phyloP scores from a whole-genome alignment of 1,140 invertebrate species.

The Eumeta japonica region DNA sequence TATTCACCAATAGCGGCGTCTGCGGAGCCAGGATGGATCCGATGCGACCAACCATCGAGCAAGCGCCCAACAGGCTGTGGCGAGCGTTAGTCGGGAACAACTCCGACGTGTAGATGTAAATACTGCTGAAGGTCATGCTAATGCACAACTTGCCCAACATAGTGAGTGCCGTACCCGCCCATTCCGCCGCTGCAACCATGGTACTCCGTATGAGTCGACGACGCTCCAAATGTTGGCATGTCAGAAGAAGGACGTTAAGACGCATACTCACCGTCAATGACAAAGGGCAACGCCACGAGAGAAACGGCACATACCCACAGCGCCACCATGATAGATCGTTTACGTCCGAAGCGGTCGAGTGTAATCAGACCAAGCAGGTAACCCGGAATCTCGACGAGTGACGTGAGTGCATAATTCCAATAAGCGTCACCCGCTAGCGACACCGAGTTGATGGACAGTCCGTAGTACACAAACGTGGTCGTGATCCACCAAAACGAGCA shows the following conservation, averaged over 20 bases:
- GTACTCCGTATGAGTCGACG: no score
- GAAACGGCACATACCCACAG: slow-evolving; percentile 45
- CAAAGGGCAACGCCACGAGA: slow-evolving; percentile 27
- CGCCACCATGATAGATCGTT: slow-evolving; percentile 54
- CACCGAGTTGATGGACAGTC: slow-evolving; percentile 66
- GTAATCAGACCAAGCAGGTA: slow-evolving; percentile 57
- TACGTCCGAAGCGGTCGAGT: slow-evolving; percentile 61
- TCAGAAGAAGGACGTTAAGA: no score
- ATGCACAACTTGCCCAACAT: slow-evolving; percentile 65
- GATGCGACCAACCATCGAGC: slow-evolving; percentile 69
- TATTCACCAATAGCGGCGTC: slow-evolving; percentile 58
- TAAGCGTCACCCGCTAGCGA: slow-evolving; percentile 65
- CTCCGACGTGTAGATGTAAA: slow-evolving; percentile 71
- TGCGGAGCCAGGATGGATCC: slow-evolving; percentile 68
- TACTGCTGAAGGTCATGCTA: slow-evolving; percentile 61
- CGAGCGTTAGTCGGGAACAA: slow-evolving; percentile 69
- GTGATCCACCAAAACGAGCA: slow-evolving; percentile 67
- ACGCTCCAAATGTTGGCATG: no score
- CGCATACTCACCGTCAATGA: slow-evolving; percentile 36
- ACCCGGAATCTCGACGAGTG: slow-evolving; percentile 60
- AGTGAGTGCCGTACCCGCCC: slow-evolving; percentile 36
- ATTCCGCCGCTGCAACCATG: slow-evolving; percentile 24
- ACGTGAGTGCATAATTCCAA: slow-evolving; percentile 60
- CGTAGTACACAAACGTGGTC: slow-evolving; percentile 71
- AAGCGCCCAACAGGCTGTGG: slow-evolving; percentile 61